Percentiles rank a stretch among this genome's conserved stretches.
These are phyloP conservation scores for Okamejei kenojei DNA, from an alignment of 2,797 vertebrate genomes.

Conservation along the genomic window DNA sequence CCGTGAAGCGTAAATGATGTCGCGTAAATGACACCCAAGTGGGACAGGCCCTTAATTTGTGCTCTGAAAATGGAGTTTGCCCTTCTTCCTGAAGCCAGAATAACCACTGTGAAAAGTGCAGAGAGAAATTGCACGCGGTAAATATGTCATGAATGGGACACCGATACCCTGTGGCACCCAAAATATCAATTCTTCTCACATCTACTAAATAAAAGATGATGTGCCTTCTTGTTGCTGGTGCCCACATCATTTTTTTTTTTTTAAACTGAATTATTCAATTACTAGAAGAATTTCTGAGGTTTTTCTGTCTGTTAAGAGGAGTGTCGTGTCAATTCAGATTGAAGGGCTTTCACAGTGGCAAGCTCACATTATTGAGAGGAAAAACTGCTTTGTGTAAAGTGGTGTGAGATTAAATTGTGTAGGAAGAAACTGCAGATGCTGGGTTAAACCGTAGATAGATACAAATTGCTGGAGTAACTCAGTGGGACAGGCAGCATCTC, in stretches of 20 bases:
- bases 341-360: neutral
- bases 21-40: no score
- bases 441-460: no score
- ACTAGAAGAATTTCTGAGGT: neutral
- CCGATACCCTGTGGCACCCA: conserved; percentile 1
- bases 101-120: neutral
- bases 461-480: no score
- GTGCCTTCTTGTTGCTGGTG: conserved; percentile 9
- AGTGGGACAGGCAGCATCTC: no score
- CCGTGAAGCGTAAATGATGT: no score
- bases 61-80: neutral
- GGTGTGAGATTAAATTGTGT: no score
- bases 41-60: no score
- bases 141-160: conserved; percentile 8
- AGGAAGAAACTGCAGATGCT: no score
- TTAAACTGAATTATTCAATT: conserved; percentile 35
- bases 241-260: conserved; percentile 3
- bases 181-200: conserved; percentile 24
- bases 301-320: conserved; percentile 27
- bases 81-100: conserved; percentile 11
- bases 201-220: conserved; percentile 36
- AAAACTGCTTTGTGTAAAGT: neutral
- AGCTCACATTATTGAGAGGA: neutral
- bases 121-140: neutral
- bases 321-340: neutral